A percentile compares a stretch with the other conserved stretches of the same genome.
Evolutionary conservation across 2,888 invertebrate genomes (phyloP).

Genomic region (Amiota mariae): DNA sequence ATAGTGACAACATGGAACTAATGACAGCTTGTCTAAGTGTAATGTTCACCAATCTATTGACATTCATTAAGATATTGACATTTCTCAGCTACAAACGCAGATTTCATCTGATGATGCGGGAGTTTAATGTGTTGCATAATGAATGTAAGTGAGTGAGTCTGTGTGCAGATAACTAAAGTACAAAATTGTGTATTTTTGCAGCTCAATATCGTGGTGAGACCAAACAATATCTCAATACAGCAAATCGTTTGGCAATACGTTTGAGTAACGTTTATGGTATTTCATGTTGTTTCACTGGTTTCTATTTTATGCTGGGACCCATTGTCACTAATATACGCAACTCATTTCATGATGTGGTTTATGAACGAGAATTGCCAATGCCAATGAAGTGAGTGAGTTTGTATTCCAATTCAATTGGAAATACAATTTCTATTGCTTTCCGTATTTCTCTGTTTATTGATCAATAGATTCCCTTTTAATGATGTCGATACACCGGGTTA

Average conservation of each 20-base stretch:
- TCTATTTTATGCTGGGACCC: constrained; percentile 67
- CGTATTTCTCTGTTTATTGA: neutral
- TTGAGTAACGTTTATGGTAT: constrained; percentile 59
- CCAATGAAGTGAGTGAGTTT: constrained; percentile 63
- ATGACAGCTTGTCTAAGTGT: constrained; percentile 68
- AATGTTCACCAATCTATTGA: constrained; percentile 64
- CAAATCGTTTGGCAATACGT: constrained; percentile 54
- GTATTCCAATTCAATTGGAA: neutral
- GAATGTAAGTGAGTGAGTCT: constrained; percentile 58
- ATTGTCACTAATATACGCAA: constrained; percentile 57
- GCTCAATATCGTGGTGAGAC: neutral
- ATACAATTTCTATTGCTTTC: neutral
- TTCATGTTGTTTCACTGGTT: constrained; percentile 61
- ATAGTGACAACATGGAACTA: constrained; percentile 63
- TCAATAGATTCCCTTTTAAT: constrained; percentile 64
- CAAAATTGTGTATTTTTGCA: constrained; percentile 13
- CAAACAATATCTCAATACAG: constrained; percentile 44
- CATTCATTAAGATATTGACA: constrained; percentile 66
- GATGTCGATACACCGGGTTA: constrained; percentile 62
- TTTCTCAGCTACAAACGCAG: constrained; percentile 61
- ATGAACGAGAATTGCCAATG: constrained; percentile 64
- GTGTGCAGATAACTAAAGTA: neutral
- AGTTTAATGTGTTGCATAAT: constrained; percentile 59
- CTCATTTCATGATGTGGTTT: constrained; percentile 38
- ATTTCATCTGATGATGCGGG: constrained; percentile 60